Evolutionary conservation across 2,888 invertebrate genomes (phyloP).

Genomic region (Cheilosia vulpina): DNA sequence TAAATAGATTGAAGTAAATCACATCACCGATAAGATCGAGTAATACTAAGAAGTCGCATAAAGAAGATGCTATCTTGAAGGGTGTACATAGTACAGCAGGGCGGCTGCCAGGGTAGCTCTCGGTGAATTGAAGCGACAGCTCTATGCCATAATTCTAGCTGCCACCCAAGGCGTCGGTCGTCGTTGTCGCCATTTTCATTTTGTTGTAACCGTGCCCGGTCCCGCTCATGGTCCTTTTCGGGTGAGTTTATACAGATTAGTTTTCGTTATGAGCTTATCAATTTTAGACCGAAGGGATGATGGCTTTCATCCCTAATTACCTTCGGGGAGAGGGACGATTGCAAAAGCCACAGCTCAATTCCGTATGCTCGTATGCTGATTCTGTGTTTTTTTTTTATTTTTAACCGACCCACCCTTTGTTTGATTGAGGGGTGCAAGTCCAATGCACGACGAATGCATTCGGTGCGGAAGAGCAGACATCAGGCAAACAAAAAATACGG

Average conservation of each 20-base stretch:
- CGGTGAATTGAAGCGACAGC: slow-evolving; percentile 71
- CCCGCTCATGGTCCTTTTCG: slow-evolving; percentile 53
- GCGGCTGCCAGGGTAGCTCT: slow-evolving; percentile 6
- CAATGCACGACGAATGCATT: slow-evolving; percentile 53
- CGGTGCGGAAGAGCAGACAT: slow-evolving; percentile 35
- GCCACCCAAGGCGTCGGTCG: slow-evolving; percentile 75
- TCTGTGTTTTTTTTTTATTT: neutral
- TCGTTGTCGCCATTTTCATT: slow-evolving; percentile 73
- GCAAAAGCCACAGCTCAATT: slow-evolving; percentile 8
- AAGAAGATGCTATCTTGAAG: slow-evolving; percentile 75
- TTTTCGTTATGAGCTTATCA: slow-evolving; percentile 75
- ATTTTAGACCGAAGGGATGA: slow-evolving; percentile 58
- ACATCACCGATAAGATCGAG: slow-evolving; percentile 75
- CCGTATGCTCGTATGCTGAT: neutral
- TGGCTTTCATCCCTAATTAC: slow-evolving; percentile 60
- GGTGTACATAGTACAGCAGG: slow-evolving; percentile 48
- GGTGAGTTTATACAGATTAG: slow-evolving; percentile 72
- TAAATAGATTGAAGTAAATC: slow-evolving; percentile 76
- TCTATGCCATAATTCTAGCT: slow-evolving; percentile 73
- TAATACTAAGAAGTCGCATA: slow-evolving; percentile 75
- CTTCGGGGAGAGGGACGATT: slow-evolving; percentile 27
- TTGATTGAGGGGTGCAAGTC: slow-evolving; percentile 51
- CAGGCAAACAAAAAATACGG: neutral
- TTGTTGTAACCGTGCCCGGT: slow-evolving; percentile 52
- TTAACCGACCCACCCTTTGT: neutral